Conservation (phyloP, 2,113 vertebrate species). For the Gymnobelideus leadbeateri region DNA sequence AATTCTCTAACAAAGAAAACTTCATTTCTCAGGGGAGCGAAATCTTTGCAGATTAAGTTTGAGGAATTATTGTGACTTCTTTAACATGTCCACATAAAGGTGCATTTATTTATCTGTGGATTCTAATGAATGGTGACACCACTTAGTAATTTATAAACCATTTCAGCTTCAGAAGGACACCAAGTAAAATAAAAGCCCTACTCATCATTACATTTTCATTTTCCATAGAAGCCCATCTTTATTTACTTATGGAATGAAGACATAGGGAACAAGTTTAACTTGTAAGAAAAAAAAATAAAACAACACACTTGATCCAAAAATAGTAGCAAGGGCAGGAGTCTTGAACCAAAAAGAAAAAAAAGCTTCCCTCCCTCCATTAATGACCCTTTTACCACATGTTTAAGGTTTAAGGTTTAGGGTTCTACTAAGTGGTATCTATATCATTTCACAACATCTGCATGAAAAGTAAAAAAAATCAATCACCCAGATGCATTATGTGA, state of each 20-base stretch:
- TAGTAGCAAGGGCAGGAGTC: not conserved
- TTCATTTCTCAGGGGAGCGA: not conserved
- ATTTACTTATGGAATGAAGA: not conserved
- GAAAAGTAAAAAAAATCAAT: slow-evolving; percentile 24
- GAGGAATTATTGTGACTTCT: not conserved
- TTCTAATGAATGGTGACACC: not conserved
- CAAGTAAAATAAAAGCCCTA: not conserved
- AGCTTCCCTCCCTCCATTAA: not conserved
- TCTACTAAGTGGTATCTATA: slow-evolving; percentile 26
- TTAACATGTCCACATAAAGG: not conserved
- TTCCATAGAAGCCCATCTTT: no score
- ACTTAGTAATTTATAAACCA: not conserved
- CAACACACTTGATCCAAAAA: slow-evolving; percentile 26
- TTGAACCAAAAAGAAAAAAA: not conserved
- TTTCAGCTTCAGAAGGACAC: not conserved
- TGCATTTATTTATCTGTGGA: not conserved
- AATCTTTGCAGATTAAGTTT: not conserved
- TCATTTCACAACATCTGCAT: not conserved
- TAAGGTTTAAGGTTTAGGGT: not conserved
- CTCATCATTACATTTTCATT: not conserved
- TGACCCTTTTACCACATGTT: not conserved
- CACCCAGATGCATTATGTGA: not conserved
- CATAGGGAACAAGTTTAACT: not conserved
- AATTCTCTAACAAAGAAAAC: not conserved
- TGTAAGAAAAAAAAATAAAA: slow-evolving; percentile 20